Evolutionary conservation across 2,797 vertebrate genomes (phyloP).

Genomic region (Sphaeramia orbicularis): DNA sequence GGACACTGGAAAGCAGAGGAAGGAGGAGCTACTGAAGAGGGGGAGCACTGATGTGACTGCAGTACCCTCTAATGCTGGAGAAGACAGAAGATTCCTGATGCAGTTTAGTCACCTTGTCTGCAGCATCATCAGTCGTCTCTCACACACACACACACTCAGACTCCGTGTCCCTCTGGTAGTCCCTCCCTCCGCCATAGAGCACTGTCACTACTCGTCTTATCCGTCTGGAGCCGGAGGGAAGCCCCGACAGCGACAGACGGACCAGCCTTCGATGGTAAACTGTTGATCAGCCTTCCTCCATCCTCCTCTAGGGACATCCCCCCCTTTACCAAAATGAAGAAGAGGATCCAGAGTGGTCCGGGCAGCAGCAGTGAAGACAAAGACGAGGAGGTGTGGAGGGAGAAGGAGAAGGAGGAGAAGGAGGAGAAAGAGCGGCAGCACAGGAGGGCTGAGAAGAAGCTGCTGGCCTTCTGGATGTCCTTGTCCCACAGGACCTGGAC

Average conservation of each 20-base stretch:
- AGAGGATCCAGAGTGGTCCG: slow-evolving; percentile 43
- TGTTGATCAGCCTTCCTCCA: neutral
- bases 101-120: slow-evolving; percentile 38
- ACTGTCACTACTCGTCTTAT: slow-evolving; percentile 30
- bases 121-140: slow-evolving; percentile 13
- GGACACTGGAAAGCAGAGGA: slow-evolving; percentile 21
- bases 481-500: slow-evolving; percentile 78
- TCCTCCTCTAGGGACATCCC: neutral
- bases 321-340: slow-evolving; percentile 65
- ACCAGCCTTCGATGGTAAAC: slow-evolving; percentile 6
- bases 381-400: slow-evolving; percentile 44
- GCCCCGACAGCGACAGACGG: slow-evolving; percentile 9
- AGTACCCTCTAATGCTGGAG: slow-evolving; percentile 46
- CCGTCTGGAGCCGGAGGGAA: slow-evolving; percentile 44
- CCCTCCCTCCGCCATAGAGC: slow-evolving; percentile 24
- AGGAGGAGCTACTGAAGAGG: slow-evolving; percentile 58
- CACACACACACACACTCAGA: neutral
- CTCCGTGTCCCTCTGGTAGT: neutral
- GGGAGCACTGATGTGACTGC: slow-evolving; percentile 43
- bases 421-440: slow-evolving; percentile 50
- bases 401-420: slow-evolving; percentile 45
- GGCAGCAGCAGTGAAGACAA: slow-evolving; percentile 28
- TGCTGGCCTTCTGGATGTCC: slow-evolving; percentile 80
- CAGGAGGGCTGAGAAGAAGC: slow-evolving; percentile 78
- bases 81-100: slow-evolving; percentile 26